Conservation (phyloP, 2,888 invertebrate genomes). For the Deroplatys truncata region DNA sequence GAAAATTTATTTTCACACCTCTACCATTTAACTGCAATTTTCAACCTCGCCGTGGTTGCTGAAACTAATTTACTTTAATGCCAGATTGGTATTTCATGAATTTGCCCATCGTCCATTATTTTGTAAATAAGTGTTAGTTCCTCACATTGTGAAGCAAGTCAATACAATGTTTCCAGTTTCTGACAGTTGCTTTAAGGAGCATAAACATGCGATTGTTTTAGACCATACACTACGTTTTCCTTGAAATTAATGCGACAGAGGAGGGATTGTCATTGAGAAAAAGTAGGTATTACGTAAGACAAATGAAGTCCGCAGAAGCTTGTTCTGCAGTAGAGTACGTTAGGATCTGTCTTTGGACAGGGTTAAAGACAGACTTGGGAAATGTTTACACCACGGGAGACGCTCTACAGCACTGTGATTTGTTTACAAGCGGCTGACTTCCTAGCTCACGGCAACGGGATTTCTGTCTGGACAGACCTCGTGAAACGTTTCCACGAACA, state of each 20-base stretch:
- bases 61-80: too few species aligned
- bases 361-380: background rate
- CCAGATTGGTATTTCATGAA: too few species aligned
- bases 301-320: background rate
- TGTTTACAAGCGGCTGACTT: background rate
- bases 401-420: background rate
- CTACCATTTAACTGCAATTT: too few species aligned
- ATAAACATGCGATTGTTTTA: too few species aligned
- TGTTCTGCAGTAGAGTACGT: background rate
- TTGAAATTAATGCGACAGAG: background rate
- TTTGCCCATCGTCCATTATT: too few species aligned
- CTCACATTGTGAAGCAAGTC: too few species aligned
- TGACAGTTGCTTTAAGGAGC: too few species aligned
- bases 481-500: background rate
- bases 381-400: constrained; percentile 1
- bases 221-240: too few species aligned
- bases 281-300: background rate
- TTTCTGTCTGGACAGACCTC: background rate
- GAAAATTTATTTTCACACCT: too few species aligned
- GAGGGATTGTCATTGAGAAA: background rate
- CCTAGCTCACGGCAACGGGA: background rate
- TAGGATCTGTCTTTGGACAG: background rate
- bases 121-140: too few species aligned
- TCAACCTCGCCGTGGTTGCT: too few species aligned
- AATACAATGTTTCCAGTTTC: too few species aligned